A percentile compares a stretch with the other conserved stretches of the same genome.
Conservation (phyloP, 1,140 invertebrate species). For the Coenobita brevimanus region DNA sequence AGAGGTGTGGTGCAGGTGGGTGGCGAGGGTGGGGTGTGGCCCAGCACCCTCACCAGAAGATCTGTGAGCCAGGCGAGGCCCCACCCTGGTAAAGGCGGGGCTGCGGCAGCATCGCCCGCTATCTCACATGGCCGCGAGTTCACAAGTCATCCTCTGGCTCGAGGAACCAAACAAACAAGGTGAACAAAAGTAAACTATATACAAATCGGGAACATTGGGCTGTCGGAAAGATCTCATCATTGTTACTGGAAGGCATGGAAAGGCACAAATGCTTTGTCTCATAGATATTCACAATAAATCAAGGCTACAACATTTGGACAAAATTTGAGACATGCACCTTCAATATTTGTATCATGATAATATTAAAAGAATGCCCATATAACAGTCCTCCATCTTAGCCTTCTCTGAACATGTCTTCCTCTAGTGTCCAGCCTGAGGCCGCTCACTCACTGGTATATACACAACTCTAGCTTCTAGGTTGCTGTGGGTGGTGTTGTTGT, state of each 20-base stretch:
- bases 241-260: constrained; percentile 66
- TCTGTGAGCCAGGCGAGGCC: constrained; percentile 12
- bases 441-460: constrained; percentile 60
- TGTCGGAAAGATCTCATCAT: constrained; percentile 65
- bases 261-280: constrained; percentile 68
- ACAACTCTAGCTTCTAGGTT: constrained; percentile 54
- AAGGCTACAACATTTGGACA: constrained; percentile 66
- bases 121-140: constrained; percentile 61
- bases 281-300: constrained; percentile 63
- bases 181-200: constrained; percentile 58
- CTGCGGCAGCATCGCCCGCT: constrained; percentile 29
- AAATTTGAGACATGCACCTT: constrained; percentile 67
- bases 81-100: constrained; percentile 5
- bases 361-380: constrained; percentile 66
- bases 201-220: constrained; percentile 63
- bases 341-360: constrained; percentile 68
- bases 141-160: constrained; percentile 45
- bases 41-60: not conserved
- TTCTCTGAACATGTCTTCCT: constrained; percentile 63
- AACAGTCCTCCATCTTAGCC: constrained; percentile 60
- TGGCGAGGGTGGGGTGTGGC: constrained; percentile 42
- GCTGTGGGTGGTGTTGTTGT: constrained; percentile 15
- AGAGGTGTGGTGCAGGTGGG: constrained; percentile 47
- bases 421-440: constrained; percentile 55
- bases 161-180: constrained; percentile 44